phyloP scores from a whole-genome alignment of 2,888 invertebrate species.

The Hedychridium roseum region DNA sequence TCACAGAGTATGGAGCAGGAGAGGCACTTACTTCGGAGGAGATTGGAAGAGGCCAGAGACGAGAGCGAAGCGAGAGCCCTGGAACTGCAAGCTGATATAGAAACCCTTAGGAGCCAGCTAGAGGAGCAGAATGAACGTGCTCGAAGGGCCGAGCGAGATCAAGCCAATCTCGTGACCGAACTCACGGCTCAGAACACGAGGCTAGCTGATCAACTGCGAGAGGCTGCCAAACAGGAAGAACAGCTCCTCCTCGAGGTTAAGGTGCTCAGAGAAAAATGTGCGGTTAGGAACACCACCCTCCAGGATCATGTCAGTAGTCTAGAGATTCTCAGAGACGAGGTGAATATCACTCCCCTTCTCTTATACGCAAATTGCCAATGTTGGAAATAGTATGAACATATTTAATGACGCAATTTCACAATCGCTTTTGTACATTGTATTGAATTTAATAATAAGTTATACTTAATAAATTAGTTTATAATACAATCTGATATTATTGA shows the following conservation, averaged over 20 bases:
- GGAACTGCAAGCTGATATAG: slow-evolving; percentile 89
- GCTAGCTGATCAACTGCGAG: slow-evolving; percentile 85
- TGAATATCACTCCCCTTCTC: slow-evolving; percentile 45
- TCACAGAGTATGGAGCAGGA: slow-evolving; percentile 89
- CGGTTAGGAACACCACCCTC: slow-evolving; percentile 79
- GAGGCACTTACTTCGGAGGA: slow-evolving; percentile 85
- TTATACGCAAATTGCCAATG: no score
- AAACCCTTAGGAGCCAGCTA: slow-evolving; percentile 79
- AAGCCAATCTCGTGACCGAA: slow-evolving; percentile 81
- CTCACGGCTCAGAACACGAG: slow-evolving; percentile 89
- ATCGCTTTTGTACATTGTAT: no score
- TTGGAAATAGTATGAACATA: neutral
- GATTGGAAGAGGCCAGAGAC: slow-evolving; percentile 84
- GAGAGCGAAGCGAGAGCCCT: slow-evolving; percentile 88
- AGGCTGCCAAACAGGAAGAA: slow-evolving; percentile 81
- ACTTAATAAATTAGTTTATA: no score
- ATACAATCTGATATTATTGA: no score
- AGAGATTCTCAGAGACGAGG: slow-evolving; percentile 87
- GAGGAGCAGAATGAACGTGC: slow-evolving; percentile 64
- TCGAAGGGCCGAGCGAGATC: slow-evolving; percentile 78
- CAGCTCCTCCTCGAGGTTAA: slow-evolving; percentile 83
- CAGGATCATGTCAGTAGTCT: slow-evolving; percentile 90
- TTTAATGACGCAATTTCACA: no score
- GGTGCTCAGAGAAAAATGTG: slow-evolving; percentile 83
- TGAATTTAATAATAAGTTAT: no score